A percentile compares a stretch with the other conserved stretches of the same genome.
These are phyloP conservation scores for Piaya cayana DNA, from an alignment of 2,113 vertebrate species.

Conservation along the genomic window DNA sequence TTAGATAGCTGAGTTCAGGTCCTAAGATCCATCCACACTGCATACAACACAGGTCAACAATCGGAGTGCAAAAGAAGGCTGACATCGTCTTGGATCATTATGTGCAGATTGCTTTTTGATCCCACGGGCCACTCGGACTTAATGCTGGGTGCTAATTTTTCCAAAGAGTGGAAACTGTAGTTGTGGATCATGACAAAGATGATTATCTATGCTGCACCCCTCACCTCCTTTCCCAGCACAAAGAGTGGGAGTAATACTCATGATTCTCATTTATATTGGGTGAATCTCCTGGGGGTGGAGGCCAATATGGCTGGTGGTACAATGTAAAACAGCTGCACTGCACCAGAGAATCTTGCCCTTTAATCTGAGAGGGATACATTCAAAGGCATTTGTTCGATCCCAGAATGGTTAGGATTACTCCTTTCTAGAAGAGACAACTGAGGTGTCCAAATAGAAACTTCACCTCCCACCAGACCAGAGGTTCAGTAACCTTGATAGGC, in stretches of 20 bases:
- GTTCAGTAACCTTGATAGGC: background rate
- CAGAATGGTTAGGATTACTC: conserved; percentile 11
- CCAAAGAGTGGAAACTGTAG: background rate
- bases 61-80: background rate
- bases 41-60: background rate
- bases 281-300: conserved; percentile 48
- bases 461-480: conserved; percentile 9
- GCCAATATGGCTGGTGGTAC: background rate
- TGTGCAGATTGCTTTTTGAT: background rate
- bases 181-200: background rate
- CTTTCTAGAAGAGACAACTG: conserved; percentile 34
- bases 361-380: conserved; percentile 32
- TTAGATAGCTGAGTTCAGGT: background rate
- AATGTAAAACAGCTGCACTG: conserved; percentile 20
- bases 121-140: background rate
- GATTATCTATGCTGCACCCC: background rate
- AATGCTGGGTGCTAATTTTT: background rate
- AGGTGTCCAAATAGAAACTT: conserved; percentile 27
- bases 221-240: background rate
- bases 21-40: background rate
- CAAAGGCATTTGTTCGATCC: conserved; percentile 50
- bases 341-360: conserved; percentile 39
- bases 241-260: conserved; percentile 25
- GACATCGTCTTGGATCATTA: background rate
- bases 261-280: background rate